Evolutionary conservation across 2,797 vertebrate genomes (phyloP), one percentile per base, ranked within the genome.

Genomic region (Tokudaia muenninki): DNA sequence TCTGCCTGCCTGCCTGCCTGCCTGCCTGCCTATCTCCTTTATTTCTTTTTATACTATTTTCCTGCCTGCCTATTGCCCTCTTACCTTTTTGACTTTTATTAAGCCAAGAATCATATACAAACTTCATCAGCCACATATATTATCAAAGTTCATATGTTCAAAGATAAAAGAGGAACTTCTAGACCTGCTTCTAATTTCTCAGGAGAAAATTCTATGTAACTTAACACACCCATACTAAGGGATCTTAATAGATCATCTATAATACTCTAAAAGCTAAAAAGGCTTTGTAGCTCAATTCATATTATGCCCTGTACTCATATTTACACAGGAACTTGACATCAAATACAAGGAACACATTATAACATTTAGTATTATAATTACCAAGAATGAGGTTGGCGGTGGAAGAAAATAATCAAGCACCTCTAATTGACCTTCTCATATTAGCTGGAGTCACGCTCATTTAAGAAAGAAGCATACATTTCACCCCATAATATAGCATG

Each of bases 391-490:
- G 9, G 22, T 86, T 74, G 82, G 29, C 91, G 11, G 50, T 86
- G 80, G 41, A 95, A 86, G 22, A 34, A 87, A 87, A 92, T 88
- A 67, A 80, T 50, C 19, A 55, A 22, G 50, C 37, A 89, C 19
- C 59, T 37, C 31, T 1, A 89, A 95, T 83, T 75, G 52, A 57
- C 12, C 82, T 81, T 93, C 89, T 93, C 37, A 5, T 95, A 22
- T 84, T 91, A 90, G 91, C 17, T 44, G 1, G 34, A 90, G 26
- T 70, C 61, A 83, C 57, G n/a, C 2, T 96, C 17, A 91, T 74
- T 95, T 92, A 93, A 80, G 24, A 84, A 93, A 57, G 41, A 95
- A 78, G 34, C 37, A 70, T 82, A 17, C 16, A 96, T 86, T 96
- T 96, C 19, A 92, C 17, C 77, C 72, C 65, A 93, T 67, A 31